Conservation (phyloP, 2,888 invertebrate species). For the Chorisops tibialis region DNA sequence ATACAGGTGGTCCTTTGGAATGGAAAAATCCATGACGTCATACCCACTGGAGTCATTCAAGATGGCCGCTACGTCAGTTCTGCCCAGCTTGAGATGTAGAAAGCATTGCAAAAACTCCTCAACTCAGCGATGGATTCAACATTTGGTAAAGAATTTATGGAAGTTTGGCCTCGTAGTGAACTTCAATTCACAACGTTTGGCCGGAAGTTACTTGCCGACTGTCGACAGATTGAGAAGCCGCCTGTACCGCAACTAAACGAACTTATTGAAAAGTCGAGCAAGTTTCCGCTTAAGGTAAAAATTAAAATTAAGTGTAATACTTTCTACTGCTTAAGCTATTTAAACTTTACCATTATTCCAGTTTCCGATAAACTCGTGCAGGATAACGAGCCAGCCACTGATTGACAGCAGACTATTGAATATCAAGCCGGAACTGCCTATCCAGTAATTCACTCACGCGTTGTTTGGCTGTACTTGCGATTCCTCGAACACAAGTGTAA, state of each 20-base stretch:
- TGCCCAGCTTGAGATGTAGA: no score
- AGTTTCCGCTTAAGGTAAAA: slow-evolving; percentile 30
- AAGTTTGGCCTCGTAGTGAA: slow-evolving; percentile 38
- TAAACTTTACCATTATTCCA: slow-evolving; percentile 25
- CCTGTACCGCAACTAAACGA: slow-evolving; percentile 4
- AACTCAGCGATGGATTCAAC: slow-evolving; percentile 34
- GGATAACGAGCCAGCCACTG: slow-evolving; percentile 42
- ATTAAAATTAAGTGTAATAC: background rate
- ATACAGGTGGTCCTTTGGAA: no score
- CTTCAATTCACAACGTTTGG: slow-evolving; percentile 38
- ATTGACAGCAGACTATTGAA: slow-evolving; percentile 39
- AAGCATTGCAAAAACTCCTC: no score
- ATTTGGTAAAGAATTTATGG: slow-evolving; percentile 43
- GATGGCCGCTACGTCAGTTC: no score
- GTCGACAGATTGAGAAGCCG: slow-evolving; percentile 37
- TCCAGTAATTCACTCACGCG: slow-evolving; percentile 66
- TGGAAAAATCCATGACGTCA: no score
- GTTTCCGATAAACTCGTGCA: slow-evolving; percentile 48
- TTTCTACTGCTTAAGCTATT: background rate
- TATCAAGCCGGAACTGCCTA: slow-evolving; percentile 58
- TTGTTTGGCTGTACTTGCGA: slow-evolving; percentile 59
- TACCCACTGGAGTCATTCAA: no score
- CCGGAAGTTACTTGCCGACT: slow-evolving; percentile 37
- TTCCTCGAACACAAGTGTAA: slow-evolving; percentile 62
- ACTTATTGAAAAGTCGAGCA: slow-evolving; percentile 24